Conservation (phyloP, 1,140 invertebrate species). For the Penaeus chinensis region DNA sequence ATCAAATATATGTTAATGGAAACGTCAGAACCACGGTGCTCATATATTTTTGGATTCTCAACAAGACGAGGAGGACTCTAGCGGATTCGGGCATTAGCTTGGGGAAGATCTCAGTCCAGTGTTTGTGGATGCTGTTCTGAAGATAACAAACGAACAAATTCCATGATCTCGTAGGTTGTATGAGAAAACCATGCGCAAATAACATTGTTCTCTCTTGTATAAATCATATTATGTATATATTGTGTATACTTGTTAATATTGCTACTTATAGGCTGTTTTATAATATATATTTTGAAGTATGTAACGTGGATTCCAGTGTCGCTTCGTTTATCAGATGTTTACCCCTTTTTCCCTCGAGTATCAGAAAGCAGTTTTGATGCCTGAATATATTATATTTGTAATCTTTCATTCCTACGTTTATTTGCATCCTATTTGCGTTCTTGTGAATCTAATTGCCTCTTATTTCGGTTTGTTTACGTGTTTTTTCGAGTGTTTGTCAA, state of each 20-base stretch:
- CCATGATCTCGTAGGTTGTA: conserved; percentile 54
- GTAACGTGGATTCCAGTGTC: conserved; percentile 36
- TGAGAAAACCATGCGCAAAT: conserved; percentile 33
- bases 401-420: too few relatives aligned
- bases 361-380: too few relatives aligned
- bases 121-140: conserved; percentile 8
- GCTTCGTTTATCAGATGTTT: conserved; percentile 33
- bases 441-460: not conserved
- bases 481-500: not conserved
- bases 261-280: conserved; percentile 50
- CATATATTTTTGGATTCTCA: conserved; percentile 47
- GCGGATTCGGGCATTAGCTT: conserved; percentile 41
- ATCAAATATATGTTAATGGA: conserved; percentile 49
- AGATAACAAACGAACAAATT: conserved; percentile 23
- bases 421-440: not conserved
- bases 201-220: conserved; percentile 43
- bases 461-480: not conserved
- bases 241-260: conserved; percentile 57
- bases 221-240: conserved; percentile 54
- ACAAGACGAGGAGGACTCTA: not conserved
- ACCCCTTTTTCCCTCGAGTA: not conserved
- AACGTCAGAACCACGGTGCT: conserved; percentile 50
- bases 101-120: conserved; percentile 14
- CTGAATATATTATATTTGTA: too few relatives aligned
- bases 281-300: conserved; percentile 50